phyloP scores from a whole-genome alignment of 2,888 invertebrate genomes.

The Lasiommata megera region DNA sequence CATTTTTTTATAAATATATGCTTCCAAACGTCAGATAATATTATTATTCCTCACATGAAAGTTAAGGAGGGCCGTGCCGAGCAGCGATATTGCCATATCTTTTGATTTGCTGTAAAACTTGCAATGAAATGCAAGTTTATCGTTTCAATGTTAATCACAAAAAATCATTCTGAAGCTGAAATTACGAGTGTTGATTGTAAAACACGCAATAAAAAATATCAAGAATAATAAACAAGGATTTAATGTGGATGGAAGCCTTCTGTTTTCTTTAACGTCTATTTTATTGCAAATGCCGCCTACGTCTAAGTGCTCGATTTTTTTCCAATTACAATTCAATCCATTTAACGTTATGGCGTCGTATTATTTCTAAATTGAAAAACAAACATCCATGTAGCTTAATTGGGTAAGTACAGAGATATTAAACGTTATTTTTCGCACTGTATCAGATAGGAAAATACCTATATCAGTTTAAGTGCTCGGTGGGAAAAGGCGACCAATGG shows the following conservation, averaged over 20 bases:
- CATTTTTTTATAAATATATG: too few relatives aligned
- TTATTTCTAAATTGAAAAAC: constrained; percentile 21
- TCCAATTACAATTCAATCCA: constrained; percentile 18
- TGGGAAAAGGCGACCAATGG: too few relatives aligned
- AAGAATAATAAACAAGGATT: constrained; percentile 21
- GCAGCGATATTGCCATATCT: too few relatives aligned
- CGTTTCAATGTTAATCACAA: too few relatives aligned
- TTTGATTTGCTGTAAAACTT: too few relatives aligned
- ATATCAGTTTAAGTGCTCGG: too few relatives aligned
- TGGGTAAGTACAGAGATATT: constrained; percentile 1
- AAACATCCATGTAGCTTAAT: constrained; percentile 8
- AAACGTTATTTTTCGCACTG: not conserved
- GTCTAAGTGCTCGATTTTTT: constrained; percentile 17
- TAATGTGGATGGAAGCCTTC: constrained; percentile 20
- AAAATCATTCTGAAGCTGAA: too few relatives aligned
- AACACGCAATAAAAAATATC: constrained; percentile 21
- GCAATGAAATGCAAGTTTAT: too few relatives aligned
- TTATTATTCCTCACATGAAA: too few relatives aligned
- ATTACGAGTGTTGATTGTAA: constrained; percentile 5
- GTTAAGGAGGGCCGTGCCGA: too few relatives aligned
- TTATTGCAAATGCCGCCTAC: constrained; percentile 24
- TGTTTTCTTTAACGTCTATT: constrained; percentile 31
- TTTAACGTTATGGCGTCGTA: constrained; percentile 15
- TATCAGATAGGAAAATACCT: too few relatives aligned
- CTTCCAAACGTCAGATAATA: too few relatives aligned